Conservation (phyloP, 2,888 invertebrate species). For the Mesorhabditis sp. region DNA sequence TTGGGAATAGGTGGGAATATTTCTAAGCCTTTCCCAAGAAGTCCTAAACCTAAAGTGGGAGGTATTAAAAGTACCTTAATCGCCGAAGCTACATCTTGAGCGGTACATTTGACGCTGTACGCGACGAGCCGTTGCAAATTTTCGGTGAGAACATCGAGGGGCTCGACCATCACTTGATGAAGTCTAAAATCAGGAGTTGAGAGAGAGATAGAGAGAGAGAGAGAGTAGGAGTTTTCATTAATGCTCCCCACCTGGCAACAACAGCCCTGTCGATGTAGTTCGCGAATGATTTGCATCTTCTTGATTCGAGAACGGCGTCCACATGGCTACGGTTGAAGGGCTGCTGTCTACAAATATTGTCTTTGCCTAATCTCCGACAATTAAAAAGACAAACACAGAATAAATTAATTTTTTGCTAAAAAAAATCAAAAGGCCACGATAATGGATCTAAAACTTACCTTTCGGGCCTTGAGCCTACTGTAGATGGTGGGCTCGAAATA, state of each 20-base stretch:
- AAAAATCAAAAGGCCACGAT: too few species aligned
- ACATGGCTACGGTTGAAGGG: not conserved
- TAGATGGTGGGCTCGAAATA: not conserved
- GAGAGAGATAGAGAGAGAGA: too few species aligned
- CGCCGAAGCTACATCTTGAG: constrained; percentile 24
- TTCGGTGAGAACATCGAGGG: constrained; percentile 13
- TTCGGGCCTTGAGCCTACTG: constrained; percentile 3
- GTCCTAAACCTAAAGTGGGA: not conserved
- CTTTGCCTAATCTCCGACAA: too few species aligned
- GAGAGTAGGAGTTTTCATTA: too few species aligned
- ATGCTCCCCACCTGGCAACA: not conserved
- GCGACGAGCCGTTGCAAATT: constrained; percentile 17
- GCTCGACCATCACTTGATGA: constrained; percentile 10
- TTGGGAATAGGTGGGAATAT: not conserved
- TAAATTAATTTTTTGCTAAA: too few species aligned
- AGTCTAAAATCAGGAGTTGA: constrained; percentile 11
- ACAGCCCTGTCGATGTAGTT: not conserved
- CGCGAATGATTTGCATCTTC: constrained; percentile 5
- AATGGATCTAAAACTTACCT: not conserved
- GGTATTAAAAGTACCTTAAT: constrained; percentile 15
- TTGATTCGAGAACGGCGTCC: constrained; percentile 1
- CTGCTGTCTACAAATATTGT: not conserved
- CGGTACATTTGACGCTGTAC: constrained; percentile 20
- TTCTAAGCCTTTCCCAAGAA: not conserved
- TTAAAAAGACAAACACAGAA: too few species aligned